Evolutionary conservation across 2,113 vertebrate species (phyloP), one percentile per base, ranked within the genome.

Genomic region (Symphodus melops): DNA sequence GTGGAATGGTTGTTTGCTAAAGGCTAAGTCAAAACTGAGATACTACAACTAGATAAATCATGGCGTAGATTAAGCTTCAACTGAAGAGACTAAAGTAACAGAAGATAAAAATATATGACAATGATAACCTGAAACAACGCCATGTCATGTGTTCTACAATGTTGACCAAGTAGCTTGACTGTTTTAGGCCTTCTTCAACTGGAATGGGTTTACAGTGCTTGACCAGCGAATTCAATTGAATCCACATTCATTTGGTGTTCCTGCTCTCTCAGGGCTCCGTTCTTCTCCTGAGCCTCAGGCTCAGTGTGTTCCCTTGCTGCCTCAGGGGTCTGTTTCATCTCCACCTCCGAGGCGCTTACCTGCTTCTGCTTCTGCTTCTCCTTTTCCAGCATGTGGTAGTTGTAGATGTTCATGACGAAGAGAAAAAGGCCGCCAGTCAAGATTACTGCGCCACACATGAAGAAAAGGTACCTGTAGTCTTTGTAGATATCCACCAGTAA

Each of bases 391-490:
- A 90, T 81, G 60, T 81, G 83, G 51, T 96, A 95, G 90, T 95
- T 94, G 84, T 94, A 96, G 69, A 89, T 82, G 90, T 96, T 96
- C 93, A 95, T 94, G 67, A 94, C 58, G 36, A 94, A 95, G 77
- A 96, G 92, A 59, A 96, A 96, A 33, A 92, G 60, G 57, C 95
- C 95, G 0, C 93, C 93, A 21, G 91, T 65, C 68, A 93, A 68
- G 81, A 96, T 95, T 79, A 95, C 94, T 4, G 86, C 56, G n/a
- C 94, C 94, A 51, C 94, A 95, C 91, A 94, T 92, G 75, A 95
- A 79, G 92, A 95, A 96, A 85, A 96, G 92, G 46, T 95, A 95
- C 63, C 89, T 94, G 81, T 96, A 96, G 84, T 95, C 92, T 0
- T 79, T 90, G 36, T 89, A 94, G 65, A 88, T 52, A 88, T 96